Conservation (phyloP, 1,140 invertebrate species). For the Drosophila subpulchrella region DNA sequence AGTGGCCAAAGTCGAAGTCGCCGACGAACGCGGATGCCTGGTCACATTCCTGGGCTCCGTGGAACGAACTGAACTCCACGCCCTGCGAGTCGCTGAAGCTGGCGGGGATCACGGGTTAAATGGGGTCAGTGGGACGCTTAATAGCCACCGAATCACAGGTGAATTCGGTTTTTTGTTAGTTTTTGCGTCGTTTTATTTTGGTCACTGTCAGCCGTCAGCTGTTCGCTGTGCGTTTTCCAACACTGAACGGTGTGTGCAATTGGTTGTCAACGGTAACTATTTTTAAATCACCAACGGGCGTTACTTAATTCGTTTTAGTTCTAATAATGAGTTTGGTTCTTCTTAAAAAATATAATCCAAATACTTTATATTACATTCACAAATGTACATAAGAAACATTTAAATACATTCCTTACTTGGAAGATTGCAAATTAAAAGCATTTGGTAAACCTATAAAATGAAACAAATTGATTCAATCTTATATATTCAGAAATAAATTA, state of each 20-base stretch:
- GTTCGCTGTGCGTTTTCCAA: constrained; percentile 26
- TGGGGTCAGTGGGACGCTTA: constrained; percentile 13
- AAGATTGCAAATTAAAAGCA: too few species aligned
- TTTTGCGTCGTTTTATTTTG: constrained; percentile 39
- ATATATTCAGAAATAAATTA: too few species aligned
- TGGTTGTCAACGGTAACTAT: constrained; percentile 10
- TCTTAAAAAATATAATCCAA: neutral
- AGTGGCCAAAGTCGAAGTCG: constrained; percentile 21
- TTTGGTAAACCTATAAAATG: too few species aligned
- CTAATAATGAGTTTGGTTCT: neutral
- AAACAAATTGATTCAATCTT: too few species aligned
- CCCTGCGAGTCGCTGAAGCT: constrained; percentile 7
- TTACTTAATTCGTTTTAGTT: neutral
- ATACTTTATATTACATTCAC: too few species aligned
- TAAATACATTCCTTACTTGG: neutral
- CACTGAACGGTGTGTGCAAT: constrained; percentile 8
- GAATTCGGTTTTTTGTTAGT: constrained; percentile 20
- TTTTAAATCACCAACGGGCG: neutral
- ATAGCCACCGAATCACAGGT: constrained; percentile 7
- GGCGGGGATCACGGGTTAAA: neutral
- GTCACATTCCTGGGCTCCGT: constrained; percentile 24
- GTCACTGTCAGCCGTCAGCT: constrained; percentile 35
- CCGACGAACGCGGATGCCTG: constrained; percentile 21
- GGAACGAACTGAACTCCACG: neutral
- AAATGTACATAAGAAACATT: neutral